phyloP scores from a whole-genome alignment of 2,113 vertebrate species.

The Hipposideros armiger region DNA sequence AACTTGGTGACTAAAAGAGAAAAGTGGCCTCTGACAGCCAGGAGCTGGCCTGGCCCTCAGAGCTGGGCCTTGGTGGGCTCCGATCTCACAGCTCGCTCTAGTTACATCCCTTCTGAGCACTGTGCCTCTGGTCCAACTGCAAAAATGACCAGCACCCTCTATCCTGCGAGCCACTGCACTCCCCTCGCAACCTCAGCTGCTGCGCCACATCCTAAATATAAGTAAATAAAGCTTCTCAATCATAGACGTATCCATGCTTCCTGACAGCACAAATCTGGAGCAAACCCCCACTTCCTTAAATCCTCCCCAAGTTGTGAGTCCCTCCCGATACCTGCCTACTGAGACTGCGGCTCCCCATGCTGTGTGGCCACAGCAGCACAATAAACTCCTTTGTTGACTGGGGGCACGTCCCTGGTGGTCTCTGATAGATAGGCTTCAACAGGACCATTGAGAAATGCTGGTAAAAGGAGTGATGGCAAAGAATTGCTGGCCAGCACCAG shows the following conservation, averaged over 20 bases:
- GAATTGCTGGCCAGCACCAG: background rate
- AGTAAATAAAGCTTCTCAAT: background rate
- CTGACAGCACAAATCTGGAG: fast-evolving
- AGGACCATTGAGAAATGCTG: fast-evolving
- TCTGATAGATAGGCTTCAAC: background rate
- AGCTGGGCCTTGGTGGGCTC: background rate
- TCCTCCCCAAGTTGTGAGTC: background rate
- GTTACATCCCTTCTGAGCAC: background rate
- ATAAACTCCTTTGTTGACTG: background rate
- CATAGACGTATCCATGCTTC: background rate
- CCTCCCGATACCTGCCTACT: fast-evolving
- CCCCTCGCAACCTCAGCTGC: background rate
- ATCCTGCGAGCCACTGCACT: fast-evolving
- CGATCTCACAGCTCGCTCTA: background rate
- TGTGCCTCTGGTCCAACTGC: fast-evolving
- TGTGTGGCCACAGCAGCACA: fast-evolving
- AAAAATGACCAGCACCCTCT: background rate
- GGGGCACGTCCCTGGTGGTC: fast-evolving
- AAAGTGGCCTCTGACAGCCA: background rate
- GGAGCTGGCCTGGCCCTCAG: background rate
- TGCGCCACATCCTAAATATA: too few species aligned
- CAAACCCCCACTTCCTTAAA: background rate
- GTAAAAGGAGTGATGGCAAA: too few species aligned
- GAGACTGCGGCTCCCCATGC: fast-evolving
- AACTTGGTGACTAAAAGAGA: background rate